These are phyloP conservation scores for Littorina saxatilis DNA, from an alignment of 1,140 invertebrate species.

Conservation along the genomic window DNA sequence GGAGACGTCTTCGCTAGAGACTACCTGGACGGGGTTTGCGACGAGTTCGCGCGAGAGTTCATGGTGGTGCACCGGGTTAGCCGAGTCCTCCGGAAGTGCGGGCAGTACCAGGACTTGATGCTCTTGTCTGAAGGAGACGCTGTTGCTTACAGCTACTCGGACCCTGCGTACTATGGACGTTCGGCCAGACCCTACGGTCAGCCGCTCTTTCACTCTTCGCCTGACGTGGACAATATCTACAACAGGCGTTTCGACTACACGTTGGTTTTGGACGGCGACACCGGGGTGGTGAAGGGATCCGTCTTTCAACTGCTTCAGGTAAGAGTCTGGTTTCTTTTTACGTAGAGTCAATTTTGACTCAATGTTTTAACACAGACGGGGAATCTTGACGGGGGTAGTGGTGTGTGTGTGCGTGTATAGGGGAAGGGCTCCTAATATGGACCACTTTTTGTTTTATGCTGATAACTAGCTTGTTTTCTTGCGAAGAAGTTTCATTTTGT, in stretches of 20 bases:
- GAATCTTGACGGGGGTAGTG: too few relatives aligned
- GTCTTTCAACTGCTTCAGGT: constrained; percentile 58
- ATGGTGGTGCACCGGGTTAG: constrained; percentile 70
- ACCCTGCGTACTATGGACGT: constrained; percentile 59
- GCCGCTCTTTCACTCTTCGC: constrained; percentile 63
- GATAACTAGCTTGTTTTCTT: too few relatives aligned
- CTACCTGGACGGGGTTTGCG: constrained; percentile 67
- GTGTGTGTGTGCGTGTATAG: constrained; percentile 29
- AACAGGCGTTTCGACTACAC: constrained; percentile 69
- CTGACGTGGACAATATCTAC: constrained; percentile 65
- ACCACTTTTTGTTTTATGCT: too few relatives aligned
- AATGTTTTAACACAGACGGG: too few relatives aligned
- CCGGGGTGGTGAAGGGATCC: constrained; percentile 57
- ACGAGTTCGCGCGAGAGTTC: constrained; percentile 65
- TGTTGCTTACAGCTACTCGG: constrained; percentile 65
- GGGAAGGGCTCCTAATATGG: too few relatives aligned
- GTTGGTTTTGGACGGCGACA: constrained; percentile 69
- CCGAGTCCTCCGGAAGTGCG: constrained; percentile 68
- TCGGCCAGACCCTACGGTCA: constrained; percentile 56
- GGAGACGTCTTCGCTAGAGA: constrained; percentile 57
- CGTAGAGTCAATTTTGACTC: not conserved
- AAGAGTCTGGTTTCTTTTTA: not conserved
- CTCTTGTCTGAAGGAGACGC: constrained; percentile 66
- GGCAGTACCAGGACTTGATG: constrained; percentile 72
- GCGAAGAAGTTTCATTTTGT: too few relatives aligned